Percentiles rank a stretch among this genome's conserved stretches.
Evolutionary conservation across 2,888 invertebrate species (phyloP).

Genomic region (Colostygia pectinataria): DNA sequence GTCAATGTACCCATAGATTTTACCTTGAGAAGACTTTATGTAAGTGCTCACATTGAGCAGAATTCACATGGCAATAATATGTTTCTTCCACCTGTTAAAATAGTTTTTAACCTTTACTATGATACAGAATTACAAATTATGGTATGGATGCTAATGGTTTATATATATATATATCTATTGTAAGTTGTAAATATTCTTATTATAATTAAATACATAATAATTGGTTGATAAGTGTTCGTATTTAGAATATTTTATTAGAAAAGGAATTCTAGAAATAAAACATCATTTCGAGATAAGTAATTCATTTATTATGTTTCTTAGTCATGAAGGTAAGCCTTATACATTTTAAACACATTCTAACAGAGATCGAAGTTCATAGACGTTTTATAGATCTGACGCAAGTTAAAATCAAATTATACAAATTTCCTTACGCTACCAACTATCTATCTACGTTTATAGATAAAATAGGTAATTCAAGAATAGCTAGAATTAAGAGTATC

Average conservation of each 20-base stretch:
- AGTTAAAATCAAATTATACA: constrained; percentile 60
- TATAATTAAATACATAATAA: too few species aligned
- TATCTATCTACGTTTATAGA: constrained; percentile 36
- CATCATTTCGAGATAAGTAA: constrained; percentile 67
- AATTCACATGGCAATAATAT: too few species aligned
- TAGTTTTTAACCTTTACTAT: neutral
- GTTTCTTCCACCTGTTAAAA: neutral
- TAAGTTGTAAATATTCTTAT: too few species aligned
- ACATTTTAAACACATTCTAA: constrained; percentile 72
- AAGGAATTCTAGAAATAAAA: constrained; percentile 55
- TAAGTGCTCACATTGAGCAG: too few species aligned
- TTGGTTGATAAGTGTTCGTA: too few species aligned
- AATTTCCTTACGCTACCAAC: constrained; percentile 46
- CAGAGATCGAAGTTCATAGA: constrained; percentile 60
- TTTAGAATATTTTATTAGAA: neutral
- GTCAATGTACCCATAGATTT: neutral
- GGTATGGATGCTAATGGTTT: too few species aligned
- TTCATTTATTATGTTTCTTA: constrained; percentile 75
- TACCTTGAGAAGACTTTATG: neutral
- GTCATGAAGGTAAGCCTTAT: constrained; percentile 76
- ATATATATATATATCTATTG: too few species aligned
- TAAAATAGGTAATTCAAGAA: constrained; percentile 45
- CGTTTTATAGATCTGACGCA: constrained; percentile 64
- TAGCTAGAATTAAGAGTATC: constrained; percentile 19
- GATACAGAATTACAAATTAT: too few species aligned